These are phyloP conservation scores for Vesta saturnalis DNA, from an alignment of 2,888 invertebrate genomes.

Conservation along the genomic window DNA sequence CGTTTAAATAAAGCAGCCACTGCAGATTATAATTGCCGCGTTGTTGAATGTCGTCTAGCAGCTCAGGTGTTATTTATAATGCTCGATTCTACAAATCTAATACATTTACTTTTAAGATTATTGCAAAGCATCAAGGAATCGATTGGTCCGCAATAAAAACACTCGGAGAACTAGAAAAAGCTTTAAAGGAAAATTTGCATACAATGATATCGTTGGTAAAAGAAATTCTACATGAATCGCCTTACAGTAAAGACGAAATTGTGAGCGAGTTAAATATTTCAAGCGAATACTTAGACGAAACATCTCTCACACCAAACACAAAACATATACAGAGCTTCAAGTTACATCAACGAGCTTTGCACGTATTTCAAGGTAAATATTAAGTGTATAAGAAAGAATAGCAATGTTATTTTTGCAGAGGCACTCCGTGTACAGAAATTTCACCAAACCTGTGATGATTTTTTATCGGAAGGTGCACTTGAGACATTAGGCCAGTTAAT, in stretches of 20 bases:
- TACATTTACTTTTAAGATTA: conserved; percentile 62
- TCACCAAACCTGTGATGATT: conserved; percentile 69
- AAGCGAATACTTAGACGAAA: conserved; percentile 71
- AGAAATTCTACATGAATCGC: conserved; percentile 69
- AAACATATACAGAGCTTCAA: conserved; percentile 74
- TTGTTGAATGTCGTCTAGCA: conserved; percentile 94
- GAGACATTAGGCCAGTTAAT: conserved; percentile 81
- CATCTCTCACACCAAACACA: conserved; percentile 74
- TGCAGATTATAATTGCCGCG: conserved; percentile 89
- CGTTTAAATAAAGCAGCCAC: conserved; percentile 95
- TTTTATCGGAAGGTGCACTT: conserved; percentile 61
- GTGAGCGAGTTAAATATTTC: conserved; percentile 68
- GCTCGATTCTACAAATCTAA: not conserved
- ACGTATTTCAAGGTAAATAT: conserved; percentile 81
- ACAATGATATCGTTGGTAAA: conserved; percentile 78
- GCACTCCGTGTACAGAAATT: conserved; percentile 86
- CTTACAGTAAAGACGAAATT: conserved; percentile 78
- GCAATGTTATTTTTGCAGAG: conserved; percentile 67
- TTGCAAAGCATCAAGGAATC: conserved; percentile 70
- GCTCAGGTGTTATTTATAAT: conserved; percentile 70
- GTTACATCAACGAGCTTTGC: conserved; percentile 85
- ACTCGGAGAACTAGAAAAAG: conserved; percentile 80
- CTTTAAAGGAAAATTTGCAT: conserved; percentile 69
- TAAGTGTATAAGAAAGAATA: not conserved
- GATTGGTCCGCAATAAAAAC: conserved; percentile 73